Percentiles rank a stretch among this genome's conserved stretches.
Conservation (phyloP, 2,888 invertebrate genomes). For the Parnassius glacialis region DNA sequence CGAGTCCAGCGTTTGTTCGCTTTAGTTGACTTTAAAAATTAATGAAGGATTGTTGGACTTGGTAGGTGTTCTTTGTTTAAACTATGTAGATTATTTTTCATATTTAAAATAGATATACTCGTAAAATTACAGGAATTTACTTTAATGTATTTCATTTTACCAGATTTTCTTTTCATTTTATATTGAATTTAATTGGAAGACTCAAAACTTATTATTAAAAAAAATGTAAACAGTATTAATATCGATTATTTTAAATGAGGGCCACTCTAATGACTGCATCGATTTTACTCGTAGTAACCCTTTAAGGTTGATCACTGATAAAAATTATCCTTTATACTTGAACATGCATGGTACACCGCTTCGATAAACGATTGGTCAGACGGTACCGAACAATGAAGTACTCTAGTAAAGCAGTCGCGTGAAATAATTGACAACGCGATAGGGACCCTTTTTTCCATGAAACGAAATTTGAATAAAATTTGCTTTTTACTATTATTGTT, state of each 20-base stretch:
- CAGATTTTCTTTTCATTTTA: no score
- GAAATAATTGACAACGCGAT: slow-evolving; percentile 65
- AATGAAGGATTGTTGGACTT: slow-evolving; percentile 70
- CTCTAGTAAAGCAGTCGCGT: slow-evolving; percentile 62
- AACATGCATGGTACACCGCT: slow-evolving; percentile 61
- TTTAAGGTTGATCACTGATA: slow-evolving; percentile 32
- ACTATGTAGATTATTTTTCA: slow-evolving; percentile 44
- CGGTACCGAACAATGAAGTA: slow-evolving; percentile 55
- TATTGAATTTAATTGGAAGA: no score
- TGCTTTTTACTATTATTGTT: slow-evolving; percentile 61
- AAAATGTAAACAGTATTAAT: not conserved
- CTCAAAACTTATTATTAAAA: no score
- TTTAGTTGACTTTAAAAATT: slow-evolving; percentile 69
- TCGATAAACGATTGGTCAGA: slow-evolving; percentile 64
- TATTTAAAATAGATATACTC: slow-evolving; percentile 34
- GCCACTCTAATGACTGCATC: slow-evolving; percentile 9
- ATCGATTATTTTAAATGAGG: not conserved
- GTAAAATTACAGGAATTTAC: no score
- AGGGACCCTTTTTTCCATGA: slow-evolving; percentile 38
- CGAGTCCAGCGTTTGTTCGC: slow-evolving; percentile 69
- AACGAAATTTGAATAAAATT: slow-evolving; percentile 42
- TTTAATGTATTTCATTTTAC: no score
- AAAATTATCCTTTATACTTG: slow-evolving; percentile 71
- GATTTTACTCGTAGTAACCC: slow-evolving; percentile 19
- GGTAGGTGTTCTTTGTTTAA: slow-evolving; percentile 51